Conservation (phyloP, 2,888 invertebrate genomes). For the Barypeithes pellucidus region DNA sequence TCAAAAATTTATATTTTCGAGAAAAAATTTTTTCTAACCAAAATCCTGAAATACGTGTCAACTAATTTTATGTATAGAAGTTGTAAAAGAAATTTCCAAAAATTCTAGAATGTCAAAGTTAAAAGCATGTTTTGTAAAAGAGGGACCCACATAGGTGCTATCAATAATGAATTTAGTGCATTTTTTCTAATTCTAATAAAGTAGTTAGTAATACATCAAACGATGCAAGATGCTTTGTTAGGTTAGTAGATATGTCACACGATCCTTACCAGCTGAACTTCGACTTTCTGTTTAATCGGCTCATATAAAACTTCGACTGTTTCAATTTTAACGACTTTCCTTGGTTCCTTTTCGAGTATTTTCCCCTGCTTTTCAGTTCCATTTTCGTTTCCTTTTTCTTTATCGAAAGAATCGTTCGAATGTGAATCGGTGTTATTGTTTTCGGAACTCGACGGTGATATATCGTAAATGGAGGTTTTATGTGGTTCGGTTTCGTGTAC, state of each 20-base stretch:
- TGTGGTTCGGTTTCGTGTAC: constrained; percentile 33
- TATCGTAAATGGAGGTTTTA: constrained; percentile 41
- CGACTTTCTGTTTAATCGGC: constrained; percentile 61
- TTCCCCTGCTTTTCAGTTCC: constrained; percentile 30
- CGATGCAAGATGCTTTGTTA: constrained; percentile 24
- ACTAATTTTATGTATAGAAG: no score
- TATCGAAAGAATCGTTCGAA: constrained; percentile 35
- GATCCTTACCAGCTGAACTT: constrained; percentile 65
- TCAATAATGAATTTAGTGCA: neutral
- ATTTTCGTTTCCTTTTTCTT: constrained; percentile 30
- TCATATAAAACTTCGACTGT: constrained; percentile 66
- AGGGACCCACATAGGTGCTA: neutral
- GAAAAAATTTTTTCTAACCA: no score
- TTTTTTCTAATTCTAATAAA: neutral
- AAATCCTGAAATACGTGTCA: no score
- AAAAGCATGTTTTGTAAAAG: no score
- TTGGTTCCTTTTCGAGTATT: constrained; percentile 37
- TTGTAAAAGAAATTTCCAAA: no score
- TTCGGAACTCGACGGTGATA: constrained; percentile 37
- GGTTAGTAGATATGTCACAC: constrained; percentile 33
- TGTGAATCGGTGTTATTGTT: constrained; percentile 39
- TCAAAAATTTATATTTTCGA: no score
- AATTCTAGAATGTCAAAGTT: no score
- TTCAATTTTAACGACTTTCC: constrained; percentile 64
- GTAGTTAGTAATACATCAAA: constrained; percentile 15